Base-by-base conservation (phyloP, 2,797 vertebrate genomes). In the Microctenopoma steveboyesi region DNA sequence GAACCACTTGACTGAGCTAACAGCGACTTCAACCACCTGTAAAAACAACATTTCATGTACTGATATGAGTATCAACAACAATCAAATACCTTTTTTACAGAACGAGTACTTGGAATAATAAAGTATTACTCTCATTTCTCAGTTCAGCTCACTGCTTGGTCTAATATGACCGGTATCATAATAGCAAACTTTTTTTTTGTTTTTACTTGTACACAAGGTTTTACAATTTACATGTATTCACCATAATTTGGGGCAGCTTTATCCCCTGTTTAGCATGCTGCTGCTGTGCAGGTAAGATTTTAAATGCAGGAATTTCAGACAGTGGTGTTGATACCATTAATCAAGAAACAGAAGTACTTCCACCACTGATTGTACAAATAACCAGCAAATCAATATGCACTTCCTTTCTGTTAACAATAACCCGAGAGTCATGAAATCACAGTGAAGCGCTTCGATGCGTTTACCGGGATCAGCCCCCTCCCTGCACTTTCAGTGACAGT, bases 401-500 rank as follows among this genome's bases (percentile, higher is more conserved):
- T 33, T 5, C 27, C 45, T 35, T 59, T 46, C 30, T 27, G 25
- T 48, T 78, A 22, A 58, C 27, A 35, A 12, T 51, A 47, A 68
- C 46, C 10, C 10, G 53, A 25, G 62, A 35, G 58, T 70, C 47
- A 37, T 11, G 12, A 54, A 62, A 66, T 10, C 45, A 42, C 39
- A 40, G 30, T 35, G 49, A 65, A 40, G 57, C 56, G 12, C 47
- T 5, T 7, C 22, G 48, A 71, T 59, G 49, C 30, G 15, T 74
- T 79, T 42, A 53, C 62, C 66, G 64, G 47, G 78, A 70, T 76
- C 59, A 1, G 42, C 68, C 81, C 79, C 74, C 58, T 63, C 66
- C 79, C 70, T 79, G 57, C 64, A 67, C 83, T 80, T 62, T 81
- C 71, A 58, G 72, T 82, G 47, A 59, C 68, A 76, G 67, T 69